phyloP scores from a whole-genome alignment of 2,113 vertebrate genomes.

The Planiliza haematocheilus region DNA sequence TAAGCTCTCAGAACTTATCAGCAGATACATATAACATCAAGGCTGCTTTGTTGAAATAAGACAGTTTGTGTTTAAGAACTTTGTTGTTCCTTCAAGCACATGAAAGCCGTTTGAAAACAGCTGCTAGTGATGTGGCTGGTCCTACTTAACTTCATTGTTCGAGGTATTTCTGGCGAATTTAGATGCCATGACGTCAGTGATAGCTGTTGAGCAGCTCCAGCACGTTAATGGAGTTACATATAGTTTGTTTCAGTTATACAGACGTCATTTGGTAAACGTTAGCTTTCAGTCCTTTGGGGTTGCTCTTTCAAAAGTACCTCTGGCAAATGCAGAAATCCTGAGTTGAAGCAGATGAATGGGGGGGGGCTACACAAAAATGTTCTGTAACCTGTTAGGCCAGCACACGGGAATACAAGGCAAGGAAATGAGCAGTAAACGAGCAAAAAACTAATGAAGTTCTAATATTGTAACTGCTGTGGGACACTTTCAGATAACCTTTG shows the following conservation, averaged over 20 bases:
- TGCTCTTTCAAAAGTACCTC: background rate
- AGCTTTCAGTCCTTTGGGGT: background rate
- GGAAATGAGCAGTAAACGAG: background rate
- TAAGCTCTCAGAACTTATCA: too few relatives aligned
- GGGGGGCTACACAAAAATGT: background rate
- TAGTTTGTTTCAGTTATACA: background rate
- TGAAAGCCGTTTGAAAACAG: background rate
- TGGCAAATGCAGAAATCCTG: background rate
- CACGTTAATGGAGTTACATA: background rate
- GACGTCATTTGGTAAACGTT: conserved; percentile 10
- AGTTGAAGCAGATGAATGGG: background rate
- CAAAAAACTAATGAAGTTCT: too few relatives aligned
- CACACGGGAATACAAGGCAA: background rate
- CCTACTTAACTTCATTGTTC: background rate
- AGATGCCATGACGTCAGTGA: background rate
- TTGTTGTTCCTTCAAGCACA: background rate
- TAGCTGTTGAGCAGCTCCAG: conserved; percentile 17
- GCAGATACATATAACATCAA: too few relatives aligned
- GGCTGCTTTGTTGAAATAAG: too few relatives aligned
- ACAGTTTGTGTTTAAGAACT: background rate
- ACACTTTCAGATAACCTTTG: too few relatives aligned
- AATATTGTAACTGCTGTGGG: too few relatives aligned
- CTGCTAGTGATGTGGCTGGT: background rate
- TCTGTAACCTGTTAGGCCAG: background rate
- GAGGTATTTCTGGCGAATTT: background rate